Percentiles rank a stretch among this genome's conserved stretches.
These are phyloP conservation scores for Brachyrhaphis roseni DNA, from an alignment of 2,797 vertebrate species.

Conservation along the genomic window DNA sequence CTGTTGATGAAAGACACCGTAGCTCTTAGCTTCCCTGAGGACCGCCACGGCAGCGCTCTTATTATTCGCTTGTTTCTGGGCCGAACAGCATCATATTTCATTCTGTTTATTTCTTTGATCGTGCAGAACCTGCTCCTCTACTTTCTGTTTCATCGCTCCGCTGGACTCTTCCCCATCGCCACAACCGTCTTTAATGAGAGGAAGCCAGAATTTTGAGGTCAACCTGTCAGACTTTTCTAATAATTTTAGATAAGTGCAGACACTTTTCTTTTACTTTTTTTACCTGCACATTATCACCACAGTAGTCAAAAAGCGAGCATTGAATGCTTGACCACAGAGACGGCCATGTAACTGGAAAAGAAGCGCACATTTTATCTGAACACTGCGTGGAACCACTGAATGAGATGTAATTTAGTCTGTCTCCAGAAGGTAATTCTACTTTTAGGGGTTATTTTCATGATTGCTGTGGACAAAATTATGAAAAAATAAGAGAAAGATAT, in stretches of 20 bases:
- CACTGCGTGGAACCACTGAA: neutral
- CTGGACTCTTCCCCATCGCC: constrained; percentile 21
- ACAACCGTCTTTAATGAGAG: constrained; percentile 19
- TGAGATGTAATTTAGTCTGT: neutral
- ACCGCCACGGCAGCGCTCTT: constrained; percentile 5
- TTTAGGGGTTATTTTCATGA: neutral
- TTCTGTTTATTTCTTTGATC: constrained; percentile 18
- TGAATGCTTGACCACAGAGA: constrained; percentile 17
- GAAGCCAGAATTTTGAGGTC: neutral
- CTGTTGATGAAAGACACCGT: constrained; percentile 27
- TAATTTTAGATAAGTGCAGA: neutral
- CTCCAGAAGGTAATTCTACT: neutral
- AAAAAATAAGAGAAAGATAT: constrained; percentile 5
- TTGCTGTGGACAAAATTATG: constrained; percentile 17
- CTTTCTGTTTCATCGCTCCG: constrained; percentile 9
- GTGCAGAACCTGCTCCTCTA: neutral
- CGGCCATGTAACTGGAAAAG: constrained; percentile 1
- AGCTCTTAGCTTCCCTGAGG: constrained; percentile 12
- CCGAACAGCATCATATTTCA: constrained; percentile 14
- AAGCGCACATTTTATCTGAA: constrained; percentile 2
- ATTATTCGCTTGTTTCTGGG: neutral
- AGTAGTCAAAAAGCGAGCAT: neutral
- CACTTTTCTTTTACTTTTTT: neutral
- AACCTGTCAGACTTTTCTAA: constrained; percentile 15
- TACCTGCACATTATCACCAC: constrained; percentile 20